These are phyloP conservation scores for Blera fallax DNA, from an alignment of 2,888 invertebrate genomes.

Conservation along the genomic window DNA sequence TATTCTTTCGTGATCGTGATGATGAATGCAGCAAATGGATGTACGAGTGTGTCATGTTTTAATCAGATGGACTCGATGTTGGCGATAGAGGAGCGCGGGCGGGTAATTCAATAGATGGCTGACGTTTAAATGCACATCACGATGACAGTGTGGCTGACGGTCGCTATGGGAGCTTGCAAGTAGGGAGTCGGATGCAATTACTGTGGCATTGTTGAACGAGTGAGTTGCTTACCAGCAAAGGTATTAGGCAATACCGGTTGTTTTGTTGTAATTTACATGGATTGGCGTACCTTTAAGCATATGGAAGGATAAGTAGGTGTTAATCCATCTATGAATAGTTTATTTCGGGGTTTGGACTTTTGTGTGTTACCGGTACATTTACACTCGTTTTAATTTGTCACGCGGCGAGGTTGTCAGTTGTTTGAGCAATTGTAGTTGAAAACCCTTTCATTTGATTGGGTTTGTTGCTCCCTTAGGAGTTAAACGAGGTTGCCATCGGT, in stretches of 20 bases:
- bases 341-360: no score
- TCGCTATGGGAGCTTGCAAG: constrained; percentile 1
- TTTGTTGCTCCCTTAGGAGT: no score
- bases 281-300: no score
- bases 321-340: not conserved
- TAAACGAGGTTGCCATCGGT: no score
- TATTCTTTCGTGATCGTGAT: constrained; percentile 30
- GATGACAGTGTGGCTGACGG: constrained; percentile 20
- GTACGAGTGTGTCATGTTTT: constrained; percentile 50
- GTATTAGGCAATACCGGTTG: constrained; percentile 5
- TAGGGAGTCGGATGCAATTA: constrained; percentile 58
- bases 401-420: not conserved
- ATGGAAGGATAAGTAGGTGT: not conserved
- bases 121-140: constrained; percentile 64
- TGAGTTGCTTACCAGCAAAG: constrained; percentile 5
- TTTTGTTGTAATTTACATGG: not conserved
- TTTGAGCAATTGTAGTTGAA: no score
- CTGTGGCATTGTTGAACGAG: constrained; percentile 29
- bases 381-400: not conserved
- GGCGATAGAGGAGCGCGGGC: not conserved
- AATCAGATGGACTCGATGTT: constrained; percentile 37
- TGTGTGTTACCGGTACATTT: no score
- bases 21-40: constrained; percentile 6
- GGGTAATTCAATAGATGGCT: constrained; percentile 41
- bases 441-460: no score